Base-by-base conservation (phyloP, 2,888 invertebrate genomes). In the Perithous albicinctus region DNA sequence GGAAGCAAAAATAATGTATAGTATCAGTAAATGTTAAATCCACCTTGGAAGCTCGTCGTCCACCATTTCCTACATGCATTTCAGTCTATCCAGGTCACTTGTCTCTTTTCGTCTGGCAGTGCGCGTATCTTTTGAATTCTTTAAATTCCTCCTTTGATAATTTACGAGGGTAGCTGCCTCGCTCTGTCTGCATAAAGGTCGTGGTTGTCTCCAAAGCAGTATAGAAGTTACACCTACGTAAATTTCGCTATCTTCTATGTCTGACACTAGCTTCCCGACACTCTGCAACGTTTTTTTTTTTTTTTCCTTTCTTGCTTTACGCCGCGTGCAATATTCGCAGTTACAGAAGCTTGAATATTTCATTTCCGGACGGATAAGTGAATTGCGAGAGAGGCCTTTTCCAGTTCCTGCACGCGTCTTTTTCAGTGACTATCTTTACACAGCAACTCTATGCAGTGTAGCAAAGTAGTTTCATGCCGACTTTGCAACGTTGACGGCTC, bases 181-280 rank as follows among this genome's bases (percentile, higher is more conserved):
- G 26, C 18, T 35, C 20, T 48, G 29, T 51, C 54, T 38, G 20
- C 54, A 32, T 10, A 74, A 74, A 74, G 64, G 54, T 74, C 64
- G 74, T 32, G 23, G 26, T 64, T n/a, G 54, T 64, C 64, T 64
- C 41, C n/a, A 18, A 43, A 15, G 54, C 38, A n/a, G 64, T 63
- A 73, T 73, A 74, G n/a, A n/a, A 66, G 54, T 56, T 56, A 41
- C 64, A 74, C 12, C 54, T 66, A 64, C 64, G 74, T 38, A 74
- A 56, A 23, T 51, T 23, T 10, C 12, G 26, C 29, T 41, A 29
- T 18, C 26, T 54, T 5, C 29, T 29, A 4, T 26, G 38, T 54
- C 54, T 20, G 5, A 32, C 18, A 29, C 29, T 43, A 43, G 43
- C 5, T 15, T 1, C 43, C 15, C n/a, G n/a, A 3, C 43, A 43